A percentile compares a stretch with the other conserved stretches of the same genome.
Evolutionary conservation across 92 coral and sea anemone genomes (phyloP).

Genomic region (Galaxea fascicularis): DNA sequence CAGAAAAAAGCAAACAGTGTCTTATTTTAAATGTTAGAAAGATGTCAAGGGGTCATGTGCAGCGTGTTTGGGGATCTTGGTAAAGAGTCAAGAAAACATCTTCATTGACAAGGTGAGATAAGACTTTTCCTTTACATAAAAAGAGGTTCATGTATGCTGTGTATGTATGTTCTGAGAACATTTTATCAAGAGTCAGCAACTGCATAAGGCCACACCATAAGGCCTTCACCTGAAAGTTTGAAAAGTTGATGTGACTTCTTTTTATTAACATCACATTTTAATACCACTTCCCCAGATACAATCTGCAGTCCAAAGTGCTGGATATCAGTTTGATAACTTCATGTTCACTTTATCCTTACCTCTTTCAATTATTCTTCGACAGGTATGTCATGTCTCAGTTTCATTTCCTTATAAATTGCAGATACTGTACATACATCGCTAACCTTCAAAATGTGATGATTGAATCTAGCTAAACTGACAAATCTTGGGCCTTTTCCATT

Average conservation of each 20-base stretch:
- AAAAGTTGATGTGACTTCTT: too few relatives aligned
- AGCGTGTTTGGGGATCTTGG: constrained; percentile 74
- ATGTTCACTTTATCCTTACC: constrained; percentile 78
- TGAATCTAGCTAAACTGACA: neutral
- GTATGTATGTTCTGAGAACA: too few relatives aligned
- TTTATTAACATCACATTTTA: neutral
- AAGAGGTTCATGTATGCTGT: neutral
- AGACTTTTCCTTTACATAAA: neutral
- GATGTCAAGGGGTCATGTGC: constrained; percentile 39
- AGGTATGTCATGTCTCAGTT: constrained; percentile 53
- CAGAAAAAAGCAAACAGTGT: neutral
- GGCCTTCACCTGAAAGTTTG: too few relatives aligned
- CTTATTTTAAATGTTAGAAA: neutral
- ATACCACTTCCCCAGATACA: constrained; percentile 52
- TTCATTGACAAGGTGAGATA: constrained; percentile 59
- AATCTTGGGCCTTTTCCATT: neutral
- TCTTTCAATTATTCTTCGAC: constrained; percentile 68
- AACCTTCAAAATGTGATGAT: neutral
- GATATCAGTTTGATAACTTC: constrained; percentile 81
- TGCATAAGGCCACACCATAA: neutral
- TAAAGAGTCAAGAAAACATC: constrained; percentile 35
- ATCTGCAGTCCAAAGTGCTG: constrained; percentile 69
- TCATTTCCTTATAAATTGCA: neutral
- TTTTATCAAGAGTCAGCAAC: neutral
- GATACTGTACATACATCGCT: neutral